These are phyloP conservation scores for Chrysoperla carnea DNA, from an alignment of 1,140 invertebrate species.

Conservation along the genomic window DNA sequence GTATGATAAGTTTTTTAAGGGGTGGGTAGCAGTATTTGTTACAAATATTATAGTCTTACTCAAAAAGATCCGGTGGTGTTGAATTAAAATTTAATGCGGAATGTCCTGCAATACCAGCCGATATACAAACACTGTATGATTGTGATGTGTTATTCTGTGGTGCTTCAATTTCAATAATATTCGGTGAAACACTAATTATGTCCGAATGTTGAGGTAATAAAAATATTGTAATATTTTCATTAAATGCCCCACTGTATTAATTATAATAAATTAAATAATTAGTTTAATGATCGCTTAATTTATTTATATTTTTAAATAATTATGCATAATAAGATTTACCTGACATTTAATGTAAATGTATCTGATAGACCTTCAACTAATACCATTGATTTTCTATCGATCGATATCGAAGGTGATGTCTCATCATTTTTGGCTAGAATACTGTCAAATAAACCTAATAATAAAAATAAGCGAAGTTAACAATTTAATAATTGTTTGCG, in stretches of 20 bases:
- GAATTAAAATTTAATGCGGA: constrained; percentile 32
- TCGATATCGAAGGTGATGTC: too few relatives aligned
- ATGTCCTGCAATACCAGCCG: constrained; percentile 34
- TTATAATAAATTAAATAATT: too few relatives aligned
- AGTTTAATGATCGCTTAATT: too few relatives aligned
- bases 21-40: background rate
- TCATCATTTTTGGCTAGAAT: too few relatives aligned
- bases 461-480: too few relatives aligned
- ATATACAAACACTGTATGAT: constrained; percentile 28
- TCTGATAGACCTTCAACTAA: too few relatives aligned
- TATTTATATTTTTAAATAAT: too few relatives aligned
- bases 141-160: constrained; percentile 6
- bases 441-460: too few relatives aligned
- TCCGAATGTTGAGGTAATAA: constrained; percentile 19
- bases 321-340: too few relatives aligned
- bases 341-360: too few relatives aligned
- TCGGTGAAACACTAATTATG: constrained; percentile 13
- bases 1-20: background rate
- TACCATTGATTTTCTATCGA: too few relatives aligned
- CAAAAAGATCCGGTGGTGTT: constrained; percentile 22
- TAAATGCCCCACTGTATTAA: background rate
- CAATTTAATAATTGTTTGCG: too few relatives aligned
- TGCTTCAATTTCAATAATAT: constrained; percentile 9
- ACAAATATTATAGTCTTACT: constrained; percentile 22
- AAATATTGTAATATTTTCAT: constrained; percentile 9